A percentile compares a stretch with the other conserved stretches of the same genome.
Evolutionary conservation across 2,888 invertebrate genomes (phyloP).

Genomic region (Dascillus cervinus): DNA sequence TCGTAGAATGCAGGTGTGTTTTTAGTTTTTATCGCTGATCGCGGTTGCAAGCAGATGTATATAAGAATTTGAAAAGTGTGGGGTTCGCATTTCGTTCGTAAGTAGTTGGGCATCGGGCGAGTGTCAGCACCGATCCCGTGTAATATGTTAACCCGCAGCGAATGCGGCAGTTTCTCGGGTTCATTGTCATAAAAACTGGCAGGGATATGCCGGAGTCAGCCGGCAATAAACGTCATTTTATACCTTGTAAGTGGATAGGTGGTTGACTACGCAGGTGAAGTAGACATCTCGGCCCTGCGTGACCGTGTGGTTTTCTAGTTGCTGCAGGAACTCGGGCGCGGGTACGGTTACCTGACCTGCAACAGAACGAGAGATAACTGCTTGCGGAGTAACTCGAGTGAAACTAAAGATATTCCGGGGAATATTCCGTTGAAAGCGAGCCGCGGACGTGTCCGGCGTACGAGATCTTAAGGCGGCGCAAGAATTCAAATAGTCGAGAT

Average conservation of each 20-base stretch:
- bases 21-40: too few relatives aligned
- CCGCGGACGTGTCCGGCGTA: conserved; percentile 39
- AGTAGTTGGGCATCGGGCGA: conserved; percentile 24
- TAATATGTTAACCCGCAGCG: conserved; percentile 32
- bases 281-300: conserved; percentile 81
- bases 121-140: conserved; percentile 33
- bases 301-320: conserved; percentile 79
- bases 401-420: conserved; percentile 41
- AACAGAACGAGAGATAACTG: conserved; percentile 36
- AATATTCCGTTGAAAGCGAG: conserved; percentile 39
- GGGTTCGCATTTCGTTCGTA: conserved; percentile 22
- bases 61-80: too few relatives aligned
- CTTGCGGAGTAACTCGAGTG: conserved; percentile 39
- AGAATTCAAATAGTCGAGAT: conserved; percentile 40
- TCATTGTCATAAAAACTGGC: conserved; percentile 29
- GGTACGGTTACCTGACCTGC: conserved; percentile 63
- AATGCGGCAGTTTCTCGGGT: conserved; percentile 24
- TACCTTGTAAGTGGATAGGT: conserved; percentile 82
- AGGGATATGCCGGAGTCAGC: conserved; percentile 28
- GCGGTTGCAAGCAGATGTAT: too few relatives aligned
- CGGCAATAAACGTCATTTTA: conserved; percentile 23
- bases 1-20: too few relatives aligned
- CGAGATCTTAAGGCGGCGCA: conserved; percentile 27
- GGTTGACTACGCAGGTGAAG: conserved; percentile 87
- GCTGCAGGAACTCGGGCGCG: conserved; percentile 76